phyloP scores from a whole-genome alignment of 2,888 invertebrate species.

The Himalopsyche kuldschensis region DNA sequence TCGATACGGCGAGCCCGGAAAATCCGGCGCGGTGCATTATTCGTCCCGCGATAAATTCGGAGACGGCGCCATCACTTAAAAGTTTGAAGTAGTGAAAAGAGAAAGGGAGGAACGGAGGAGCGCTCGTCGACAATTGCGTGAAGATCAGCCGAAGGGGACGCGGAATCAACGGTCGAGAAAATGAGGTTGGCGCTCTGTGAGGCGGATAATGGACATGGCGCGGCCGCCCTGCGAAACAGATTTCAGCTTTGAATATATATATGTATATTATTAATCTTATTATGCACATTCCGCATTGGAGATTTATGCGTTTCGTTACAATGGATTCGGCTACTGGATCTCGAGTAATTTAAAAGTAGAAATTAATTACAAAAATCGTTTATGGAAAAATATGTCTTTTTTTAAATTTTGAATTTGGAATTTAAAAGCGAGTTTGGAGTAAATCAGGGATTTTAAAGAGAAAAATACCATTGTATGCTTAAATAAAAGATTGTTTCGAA shows the following conservation, averaged over 20 bases:
- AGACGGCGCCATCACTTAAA: background rate
- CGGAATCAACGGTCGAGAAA: constrained; percentile 62
- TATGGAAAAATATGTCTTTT: too few relatives aligned
- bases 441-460: too few relatives aligned
- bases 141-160: constrained; percentile 45
- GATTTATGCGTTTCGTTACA: background rate
- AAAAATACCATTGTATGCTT: too few relatives aligned
- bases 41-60: constrained; percentile 3
- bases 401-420: too few relatives aligned
- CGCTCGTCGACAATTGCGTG: constrained; percentile 35
- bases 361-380: too few relatives aligned
- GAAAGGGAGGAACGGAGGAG: constrained; percentile 41
- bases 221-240: constrained; percentile 25
- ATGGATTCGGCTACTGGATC: too few relatives aligned
- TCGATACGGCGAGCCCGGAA: background rate
- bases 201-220: constrained; percentile 54
- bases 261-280: background rate
- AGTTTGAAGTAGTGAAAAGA: constrained; percentile 8
- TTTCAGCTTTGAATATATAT: background rate
- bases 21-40: background rate
- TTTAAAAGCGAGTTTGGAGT: too few relatives aligned
- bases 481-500: too few relatives aligned
- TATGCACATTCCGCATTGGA: background rate
- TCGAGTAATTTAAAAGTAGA: too few relatives aligned
- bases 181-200: constrained; percentile 58